Base-by-base conservation (phyloP, 2,113 vertebrate genomes). In the Trinectes maculatus region DNA sequence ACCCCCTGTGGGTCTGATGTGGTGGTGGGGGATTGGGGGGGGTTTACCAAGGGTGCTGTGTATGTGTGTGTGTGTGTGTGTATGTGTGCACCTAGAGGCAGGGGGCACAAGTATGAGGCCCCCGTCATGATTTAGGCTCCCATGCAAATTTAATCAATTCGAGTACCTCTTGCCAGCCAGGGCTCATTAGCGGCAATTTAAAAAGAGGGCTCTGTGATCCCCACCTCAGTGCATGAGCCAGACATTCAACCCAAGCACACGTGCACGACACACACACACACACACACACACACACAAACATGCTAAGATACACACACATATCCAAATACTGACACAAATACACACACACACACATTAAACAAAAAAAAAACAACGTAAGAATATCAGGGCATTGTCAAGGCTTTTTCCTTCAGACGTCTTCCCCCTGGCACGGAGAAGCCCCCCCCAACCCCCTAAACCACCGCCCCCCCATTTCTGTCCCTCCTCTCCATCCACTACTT, bases 131-230 rank as follows among this genome's bases (percentile, higher is more conserved):
- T 93, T 93, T 93, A 91, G 91, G 83, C 91, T 91, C 82, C 89
- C 86, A 93, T 94, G 92, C 92, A 92, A 94, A 94, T 94, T 94
- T 94, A 94, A 94, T 94, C 93, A 94, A 91, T 94, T 92, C 83
- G 80, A 93, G 93, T 93, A 90, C 86, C 91, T 93, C 92, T 91
- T 82, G 72, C 88, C 91, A 90, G 88, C 91, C 89, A 90, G 89
- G 90, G 85, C 92, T 94, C 92, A 93, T 93, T 93, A 94, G 89
- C 79, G 40, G 88, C 91, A 92, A 93, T 93, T 93, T 93, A 88
- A 91, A 89, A 87, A 89, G 89, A 85, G 86, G 89, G 88, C 85
- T 90, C 83, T 88, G 87, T 89, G 92, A 93, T 91, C 89, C 88
- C 85, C 80, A 88, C 84, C 85, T 91, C 82, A 58, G 55, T 65